phyloP scores from a whole-genome alignment of 2,797 vertebrate genomes.

The Siniperca scherzeri region DNA sequence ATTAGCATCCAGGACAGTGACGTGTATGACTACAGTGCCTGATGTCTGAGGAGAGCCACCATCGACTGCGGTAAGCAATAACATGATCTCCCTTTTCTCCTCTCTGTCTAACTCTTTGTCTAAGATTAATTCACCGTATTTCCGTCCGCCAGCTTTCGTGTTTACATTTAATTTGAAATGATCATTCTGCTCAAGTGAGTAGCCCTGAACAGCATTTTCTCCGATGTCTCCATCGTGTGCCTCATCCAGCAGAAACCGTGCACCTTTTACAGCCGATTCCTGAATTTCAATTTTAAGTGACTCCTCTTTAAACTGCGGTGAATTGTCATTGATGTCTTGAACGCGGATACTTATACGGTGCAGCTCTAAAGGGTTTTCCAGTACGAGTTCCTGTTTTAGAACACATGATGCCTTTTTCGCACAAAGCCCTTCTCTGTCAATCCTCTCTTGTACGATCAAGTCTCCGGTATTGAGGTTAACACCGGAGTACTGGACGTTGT shows the following conservation, averaged over 20 bases:
- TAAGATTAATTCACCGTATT: slow-evolving; percentile 62
- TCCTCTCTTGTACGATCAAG: slow-evolving; percentile 59
- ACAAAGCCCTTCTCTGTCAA: slow-evolving; percentile 74
- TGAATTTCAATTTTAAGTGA: slow-evolving; percentile 75
- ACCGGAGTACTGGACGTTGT: slow-evolving; percentile 33
- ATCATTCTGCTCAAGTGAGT: slow-evolving; percentile 49
- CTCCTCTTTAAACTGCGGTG: slow-evolving; percentile 79
- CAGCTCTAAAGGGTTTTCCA: slow-evolving; percentile 84
- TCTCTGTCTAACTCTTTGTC: slow-evolving; percentile 74
- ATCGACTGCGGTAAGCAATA: slow-evolving; percentile 77
- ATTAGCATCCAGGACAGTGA: slow-evolving; percentile 52
- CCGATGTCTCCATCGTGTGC: slow-evolving; percentile 82
- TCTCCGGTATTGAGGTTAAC: slow-evolving; percentile 62
- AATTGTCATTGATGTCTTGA: slow-evolving; percentile 85
- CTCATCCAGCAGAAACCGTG: slow-evolving; percentile 75
- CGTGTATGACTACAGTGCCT: slow-evolving; percentile 66
- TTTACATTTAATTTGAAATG: slow-evolving; percentile 55
- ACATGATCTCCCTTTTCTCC: no score
- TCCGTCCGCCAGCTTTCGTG: not conserved
- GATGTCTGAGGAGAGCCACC: slow-evolving; percentile 78
- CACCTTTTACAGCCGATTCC: slow-evolving; percentile 71
- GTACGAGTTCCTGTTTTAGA: slow-evolving; percentile 82
- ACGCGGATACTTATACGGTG: slow-evolving; percentile 74
- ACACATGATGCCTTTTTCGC: slow-evolving; percentile 60
- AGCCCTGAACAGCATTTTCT: slow-evolving; percentile 71